Evolutionary conservation across 2,888 invertebrate genomes (phyloP).

Genomic region (Cataglyphis rosenhaueri): DNA sequence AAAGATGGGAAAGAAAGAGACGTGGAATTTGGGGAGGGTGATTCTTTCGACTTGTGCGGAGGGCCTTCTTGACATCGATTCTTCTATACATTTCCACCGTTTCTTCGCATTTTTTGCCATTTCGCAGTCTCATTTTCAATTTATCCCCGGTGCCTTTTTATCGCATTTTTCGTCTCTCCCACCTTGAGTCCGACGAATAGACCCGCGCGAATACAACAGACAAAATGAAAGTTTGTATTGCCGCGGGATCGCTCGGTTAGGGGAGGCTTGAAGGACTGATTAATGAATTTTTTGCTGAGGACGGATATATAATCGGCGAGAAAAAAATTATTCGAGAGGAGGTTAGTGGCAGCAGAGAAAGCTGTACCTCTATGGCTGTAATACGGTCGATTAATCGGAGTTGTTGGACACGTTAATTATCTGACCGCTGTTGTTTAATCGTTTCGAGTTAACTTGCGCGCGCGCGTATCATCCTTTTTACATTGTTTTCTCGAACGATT

Average conservation of each 20-base stretch:
- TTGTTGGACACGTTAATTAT: conserved; percentile 61
- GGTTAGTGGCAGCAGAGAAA: conserved; percentile 49
- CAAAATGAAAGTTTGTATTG: conserved; percentile 57
- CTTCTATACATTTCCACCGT: conserved; percentile 45
- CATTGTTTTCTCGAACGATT: background rate
- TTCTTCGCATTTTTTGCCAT: conserved; percentile 26
- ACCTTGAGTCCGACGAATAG: conserved; percentile 8
- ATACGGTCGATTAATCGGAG: conserved; percentile 79
- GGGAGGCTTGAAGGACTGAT: conserved; percentile 65
- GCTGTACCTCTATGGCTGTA: conserved; percentile 66
- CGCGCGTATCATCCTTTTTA: background rate
- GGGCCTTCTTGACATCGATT: conserved; percentile 59
- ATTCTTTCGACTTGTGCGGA: conserved; percentile 41
- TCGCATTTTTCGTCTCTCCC: conserved; percentile 39
- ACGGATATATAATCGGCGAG: conserved; percentile 71
- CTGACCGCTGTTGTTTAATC: conserved; percentile 65
- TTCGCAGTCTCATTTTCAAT: conserved; percentile 67
- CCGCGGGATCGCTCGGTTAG: conserved; percentile 51
- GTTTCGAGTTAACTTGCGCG: conserved; percentile 51
- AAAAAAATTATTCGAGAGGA: conserved; percentile 50
- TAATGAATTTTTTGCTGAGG: conserved; percentile 79
- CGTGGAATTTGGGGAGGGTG: conserved; percentile 47
- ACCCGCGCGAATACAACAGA: conserved; percentile 34
- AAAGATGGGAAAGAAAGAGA: conserved; percentile 50
- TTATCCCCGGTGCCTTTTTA: conserved; percentile 61